Conservation (phyloP, 2,113 vertebrate species). For the Paralichthys olivaceus region DNA sequence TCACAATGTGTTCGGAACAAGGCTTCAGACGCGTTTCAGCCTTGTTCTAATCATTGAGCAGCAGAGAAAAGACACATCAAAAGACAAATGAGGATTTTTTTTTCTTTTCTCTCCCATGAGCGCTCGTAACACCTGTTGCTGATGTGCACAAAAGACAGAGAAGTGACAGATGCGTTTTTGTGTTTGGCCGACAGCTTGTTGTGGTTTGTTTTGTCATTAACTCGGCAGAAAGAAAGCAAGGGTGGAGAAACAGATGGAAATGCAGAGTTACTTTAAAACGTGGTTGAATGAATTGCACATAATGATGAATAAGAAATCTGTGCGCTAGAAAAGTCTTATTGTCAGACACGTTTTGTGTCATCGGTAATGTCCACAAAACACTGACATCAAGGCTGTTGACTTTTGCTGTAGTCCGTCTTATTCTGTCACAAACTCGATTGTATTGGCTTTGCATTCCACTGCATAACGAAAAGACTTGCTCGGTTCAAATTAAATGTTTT, state of each 20-base stretch:
- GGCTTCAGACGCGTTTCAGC: neutral
- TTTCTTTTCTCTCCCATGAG: constrained; percentile 18
- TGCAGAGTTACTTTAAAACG: constrained; percentile 7
- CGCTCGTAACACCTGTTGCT: constrained; percentile 24
- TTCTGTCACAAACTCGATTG: constrained; percentile 44
- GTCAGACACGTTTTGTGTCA: constrained; percentile 35
- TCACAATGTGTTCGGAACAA: constrained; percentile 1
- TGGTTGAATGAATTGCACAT: constrained; percentile 14
- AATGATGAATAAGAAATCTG: constrained; percentile 24
- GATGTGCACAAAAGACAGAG: neutral
- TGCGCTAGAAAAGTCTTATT: neutral
- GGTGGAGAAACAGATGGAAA: constrained; percentile 2
- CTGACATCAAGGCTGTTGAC: constrained; percentile 40
- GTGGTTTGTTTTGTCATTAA: constrained; percentile 21
- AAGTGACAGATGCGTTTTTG: constrained; percentile 14
- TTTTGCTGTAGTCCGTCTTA: constrained; percentile 31
- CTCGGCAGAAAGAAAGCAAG: constrained; percentile 1
- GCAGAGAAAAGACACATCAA: neutral
- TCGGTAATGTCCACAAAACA: constrained; percentile 22
- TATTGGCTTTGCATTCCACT: constrained; percentile 34
- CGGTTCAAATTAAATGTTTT: constrained; percentile 34
- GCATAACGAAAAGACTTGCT: constrained; percentile 18
- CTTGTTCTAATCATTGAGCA: constrained; percentile 1
- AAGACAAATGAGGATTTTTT: constrained; percentile 17
- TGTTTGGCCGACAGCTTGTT: constrained; percentile 8